Conservation (phyloP, 2,888 invertebrate genomes). For the Cephalotes varians region DNA sequence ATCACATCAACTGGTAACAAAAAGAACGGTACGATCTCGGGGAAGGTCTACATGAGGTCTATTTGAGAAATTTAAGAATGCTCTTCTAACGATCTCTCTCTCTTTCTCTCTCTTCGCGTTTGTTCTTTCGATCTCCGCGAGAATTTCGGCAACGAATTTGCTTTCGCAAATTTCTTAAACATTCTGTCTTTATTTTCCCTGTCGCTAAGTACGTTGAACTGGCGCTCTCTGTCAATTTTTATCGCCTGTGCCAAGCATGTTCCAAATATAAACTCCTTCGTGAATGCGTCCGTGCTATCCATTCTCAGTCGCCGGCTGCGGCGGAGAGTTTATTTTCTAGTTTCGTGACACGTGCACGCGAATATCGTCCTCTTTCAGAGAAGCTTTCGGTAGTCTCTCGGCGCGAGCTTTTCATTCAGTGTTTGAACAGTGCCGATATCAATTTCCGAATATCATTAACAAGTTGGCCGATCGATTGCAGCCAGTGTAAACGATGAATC, state of each 20-base stretch:
- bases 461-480: conserved; percentile 24
- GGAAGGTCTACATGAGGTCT: conserved; percentile 6
- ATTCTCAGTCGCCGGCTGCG: conserved; percentile 61
- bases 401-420: conserved; percentile 25
- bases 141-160: conserved; percentile 6
- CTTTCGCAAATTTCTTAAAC: conserved; percentile 15
- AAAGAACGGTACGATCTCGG: conserved; percentile 19
- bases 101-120: too few species aligned
- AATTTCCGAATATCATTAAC: conserved; percentile 40
- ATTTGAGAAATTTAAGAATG: conserved; percentile 33
- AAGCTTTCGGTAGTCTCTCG: conserved; percentile 22
- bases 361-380: conserved; percentile 45
- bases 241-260: conserved; percentile 66
- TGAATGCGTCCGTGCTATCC: conserved; percentile 69
- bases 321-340: conserved; percentile 78
- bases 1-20: conserved; percentile 31
- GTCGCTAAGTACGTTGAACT: conserved; percentile 73
- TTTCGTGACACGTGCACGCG: conserved; percentile 76
- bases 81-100: conserved; percentile 9
- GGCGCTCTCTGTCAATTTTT: conserved; percentile 71
- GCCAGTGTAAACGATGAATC: conserved; percentile 31
- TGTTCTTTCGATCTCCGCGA: not conserved
- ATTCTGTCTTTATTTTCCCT: conserved; percentile 5
- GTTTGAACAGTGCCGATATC: conserved; percentile 29
- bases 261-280: conserved; percentile 82